phyloP scores from a whole-genome alignment of 2,888 invertebrate species.

The Dicyrtomina minuta region DNA sequence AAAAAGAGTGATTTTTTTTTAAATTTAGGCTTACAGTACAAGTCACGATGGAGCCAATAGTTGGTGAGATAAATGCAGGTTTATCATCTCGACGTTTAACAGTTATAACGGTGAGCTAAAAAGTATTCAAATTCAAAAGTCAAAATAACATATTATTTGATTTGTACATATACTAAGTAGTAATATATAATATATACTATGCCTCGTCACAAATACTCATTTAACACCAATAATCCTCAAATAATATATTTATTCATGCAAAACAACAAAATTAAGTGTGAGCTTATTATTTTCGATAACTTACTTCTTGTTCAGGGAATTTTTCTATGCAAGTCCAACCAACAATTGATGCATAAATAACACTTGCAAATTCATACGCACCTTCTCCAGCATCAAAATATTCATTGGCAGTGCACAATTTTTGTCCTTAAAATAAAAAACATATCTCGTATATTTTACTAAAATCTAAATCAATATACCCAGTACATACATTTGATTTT shows the following conservation, averaged over 20 bases:
- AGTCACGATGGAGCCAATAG: constrained; percentile 46
- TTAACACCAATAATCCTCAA: too few relatives aligned
- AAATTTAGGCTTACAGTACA: constrained; percentile 43
- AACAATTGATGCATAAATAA: constrained; percentile 44
- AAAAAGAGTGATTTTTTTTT: neutral
- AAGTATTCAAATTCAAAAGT: too few relatives aligned
- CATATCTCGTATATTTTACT: neutral
- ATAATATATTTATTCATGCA: too few relatives aligned
- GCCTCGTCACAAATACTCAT: too few relatives aligned
- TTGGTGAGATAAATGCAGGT: constrained; percentile 46
- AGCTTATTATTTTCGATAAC: too few relatives aligned
- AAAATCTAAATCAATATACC: too few relatives aligned
- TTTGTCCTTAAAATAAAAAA: constrained; percentile 39
- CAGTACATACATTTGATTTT: too few relatives aligned
- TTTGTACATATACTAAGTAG: too few relatives aligned
- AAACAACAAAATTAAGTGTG: too few relatives aligned
- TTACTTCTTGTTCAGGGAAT: constrained; percentile 49
- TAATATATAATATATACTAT: too few relatives aligned
- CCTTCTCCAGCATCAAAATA: constrained; percentile 52
- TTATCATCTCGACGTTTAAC: constrained; percentile 41
- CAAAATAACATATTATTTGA: neutral
- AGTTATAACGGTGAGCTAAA: constrained; percentile 46
- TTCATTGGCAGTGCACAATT: constrained; percentile 46
- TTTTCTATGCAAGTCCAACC: constrained; percentile 45
- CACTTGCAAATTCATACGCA: constrained; percentile 48